phyloP scores from a whole-genome alignment of 2,888 invertebrate genomes.

The Phytoseiulus persimilis region DNA sequence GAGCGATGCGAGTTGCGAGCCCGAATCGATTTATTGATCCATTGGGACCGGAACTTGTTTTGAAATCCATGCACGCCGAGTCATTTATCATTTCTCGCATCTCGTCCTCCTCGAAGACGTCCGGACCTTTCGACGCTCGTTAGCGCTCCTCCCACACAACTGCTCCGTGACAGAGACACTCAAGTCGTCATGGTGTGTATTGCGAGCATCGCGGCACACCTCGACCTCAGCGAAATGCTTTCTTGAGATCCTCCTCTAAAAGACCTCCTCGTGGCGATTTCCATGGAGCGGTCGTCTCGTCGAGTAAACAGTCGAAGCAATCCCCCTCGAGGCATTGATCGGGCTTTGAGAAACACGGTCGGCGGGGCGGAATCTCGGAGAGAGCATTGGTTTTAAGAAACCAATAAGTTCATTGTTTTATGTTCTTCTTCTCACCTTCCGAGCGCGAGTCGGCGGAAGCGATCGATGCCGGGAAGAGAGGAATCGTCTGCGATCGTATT shows the following conservation, averaged over 20 bases:
- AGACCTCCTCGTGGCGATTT: background rate
- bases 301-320: background rate
- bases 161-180: too few species aligned
- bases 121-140: too few species aligned
- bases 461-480: background rate
- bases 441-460: background rate
- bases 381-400: background rate
- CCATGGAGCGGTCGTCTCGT: background rate
- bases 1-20: background rate
- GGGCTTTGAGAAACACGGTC: background rate
- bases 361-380: background rate
- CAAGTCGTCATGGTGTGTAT: too few species aligned
- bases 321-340: background rate
- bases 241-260: background rate
- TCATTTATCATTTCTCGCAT: too few species aligned
- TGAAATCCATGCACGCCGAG: background rate
- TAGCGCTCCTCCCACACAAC: too few species aligned
- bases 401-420: background rate
- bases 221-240: too few species aligned
- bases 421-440: background rate
- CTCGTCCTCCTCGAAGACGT: too few species aligned
- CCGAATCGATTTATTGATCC: background rate
- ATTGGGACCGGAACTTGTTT: background rate
- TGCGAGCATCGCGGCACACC: too few species aligned
- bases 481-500: background rate